Evolutionary conservation across 2,888 invertebrate genomes (phyloP), one percentile per base, ranked within the genome.

Genomic region (Hoplodrina blanda): DNA sequence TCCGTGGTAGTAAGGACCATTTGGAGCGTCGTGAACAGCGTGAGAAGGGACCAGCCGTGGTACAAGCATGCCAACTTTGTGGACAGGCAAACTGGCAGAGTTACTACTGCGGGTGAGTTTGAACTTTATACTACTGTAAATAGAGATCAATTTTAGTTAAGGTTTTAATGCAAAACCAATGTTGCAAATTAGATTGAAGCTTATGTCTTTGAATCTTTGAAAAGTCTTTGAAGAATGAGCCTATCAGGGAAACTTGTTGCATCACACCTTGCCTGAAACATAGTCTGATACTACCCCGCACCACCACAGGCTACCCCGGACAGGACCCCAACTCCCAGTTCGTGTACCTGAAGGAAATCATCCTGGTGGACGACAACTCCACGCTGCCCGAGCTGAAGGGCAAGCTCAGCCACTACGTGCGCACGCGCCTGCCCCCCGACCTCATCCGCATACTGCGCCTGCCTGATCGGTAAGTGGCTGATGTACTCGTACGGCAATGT

Each of bases 301-400:
- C 37, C 37, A 11, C 37, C 13, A 2, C 84, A 96, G 96, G 96
- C 0, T 95, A 93, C 75, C 92, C 91, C 0, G 95, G 94, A 10
- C 95, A 95, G 69, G 92, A 96, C 94, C 80, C 96, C 93, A 71
- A 82, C 4, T 95, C 95, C 0, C 86, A 89, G 0, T 90, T 89
- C 55, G 91, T 96, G 4, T 96, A 98, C 86, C 95, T 99, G 17
- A 97, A 98, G 90, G 99, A 99, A 95, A 98, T 99, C 70, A 98
- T 99, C 87, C 95, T 99, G 13, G 98, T 99, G n/a, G 99, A 99
- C 90, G 99, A 99, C 93, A 97, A 97, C 91, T 99, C 99, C 81
- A 98, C 98, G 52, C 97, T 98, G 94, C 96, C 90, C 83, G 98
- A 97, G 85, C 95, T 98, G 79, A 97, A 97, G 88, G 97, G 97